Conservation (phyloP, 2,888 invertebrate genomes). For the Coelopa pilipes region DNA sequence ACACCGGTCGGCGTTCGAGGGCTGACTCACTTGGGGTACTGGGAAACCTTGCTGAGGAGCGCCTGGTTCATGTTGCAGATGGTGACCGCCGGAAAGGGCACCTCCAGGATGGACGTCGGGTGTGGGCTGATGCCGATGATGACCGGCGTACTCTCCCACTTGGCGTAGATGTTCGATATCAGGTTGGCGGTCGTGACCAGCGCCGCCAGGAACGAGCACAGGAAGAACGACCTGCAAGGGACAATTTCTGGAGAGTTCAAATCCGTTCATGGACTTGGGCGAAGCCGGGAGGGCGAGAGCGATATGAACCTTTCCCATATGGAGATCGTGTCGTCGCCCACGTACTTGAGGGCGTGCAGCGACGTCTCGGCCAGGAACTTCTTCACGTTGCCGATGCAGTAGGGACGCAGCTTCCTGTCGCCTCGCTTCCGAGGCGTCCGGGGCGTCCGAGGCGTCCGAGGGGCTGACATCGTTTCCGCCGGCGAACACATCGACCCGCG, state of each 20-base stretch:
- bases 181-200: constrained; percentile 69
- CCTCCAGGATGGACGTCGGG: constrained; percentile 73
- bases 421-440: neutral
- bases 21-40: constrained; percentile 61
- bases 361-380: constrained; percentile 18
- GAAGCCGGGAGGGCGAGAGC: neutral
- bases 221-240: constrained; percentile 76
- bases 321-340: constrained; percentile 27
- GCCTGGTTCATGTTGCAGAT: constrained; percentile 88
- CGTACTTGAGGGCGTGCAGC: constrained; percentile 24
- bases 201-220: constrained; percentile 74
- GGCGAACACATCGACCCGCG: neutral
- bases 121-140: constrained; percentile 82
- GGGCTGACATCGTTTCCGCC: neutral
- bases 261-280: neutral
- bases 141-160: constrained; percentile 79
- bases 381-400: constrained; percentile 17
- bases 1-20: too few relatives aligned
- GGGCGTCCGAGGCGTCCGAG: neutral
- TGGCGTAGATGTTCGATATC: constrained; percentile 77
- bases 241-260: neutral
- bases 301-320: constrained; percentile 13
- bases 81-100: constrained; percentile 86
- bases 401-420: neutral
- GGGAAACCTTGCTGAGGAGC: constrained; percentile 72